Conservation (phyloP, 2,888 invertebrate genomes). For the Eulithis prunata region DNA sequence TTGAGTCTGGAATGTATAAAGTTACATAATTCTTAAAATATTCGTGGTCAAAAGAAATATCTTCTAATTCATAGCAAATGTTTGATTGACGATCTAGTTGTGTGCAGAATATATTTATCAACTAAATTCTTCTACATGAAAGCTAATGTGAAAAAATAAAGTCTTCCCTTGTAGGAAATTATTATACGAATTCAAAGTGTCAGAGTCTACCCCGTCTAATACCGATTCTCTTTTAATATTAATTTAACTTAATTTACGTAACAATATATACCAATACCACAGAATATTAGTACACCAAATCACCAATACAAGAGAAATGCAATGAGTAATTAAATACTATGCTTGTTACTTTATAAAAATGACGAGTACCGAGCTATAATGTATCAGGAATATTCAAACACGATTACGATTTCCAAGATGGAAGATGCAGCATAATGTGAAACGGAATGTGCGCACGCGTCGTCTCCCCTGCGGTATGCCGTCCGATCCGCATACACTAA, state of each 20-base stretch:
- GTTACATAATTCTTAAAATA: slow-evolving; percentile 1
- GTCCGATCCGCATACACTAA: slow-evolving; percentile 46
- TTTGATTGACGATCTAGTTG: not conserved
- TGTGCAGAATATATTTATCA: not conserved
- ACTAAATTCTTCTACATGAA: too few species aligned
- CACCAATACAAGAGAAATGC: too few species aligned
- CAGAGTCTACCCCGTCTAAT: too few species aligned
- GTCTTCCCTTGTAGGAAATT: too few species aligned
- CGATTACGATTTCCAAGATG: slow-evolving; percentile 35
- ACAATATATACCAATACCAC: too few species aligned
- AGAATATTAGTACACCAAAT: too few species aligned
- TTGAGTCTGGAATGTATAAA: not conserved
- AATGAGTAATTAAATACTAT: too few species aligned
- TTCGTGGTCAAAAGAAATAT: not conserved
- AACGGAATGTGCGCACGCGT: slow-evolving; percentile 75
- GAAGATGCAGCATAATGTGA: slow-evolving; percentile 59
- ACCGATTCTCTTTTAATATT: too few species aligned
- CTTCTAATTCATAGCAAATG: not conserved
- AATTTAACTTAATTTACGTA: too few species aligned
- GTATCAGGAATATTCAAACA: slow-evolving; percentile 23
- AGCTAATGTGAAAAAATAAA: too few species aligned
- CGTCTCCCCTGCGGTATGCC: slow-evolving; percentile 71
- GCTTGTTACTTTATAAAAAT: too few species aligned
- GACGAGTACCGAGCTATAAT: not conserved
- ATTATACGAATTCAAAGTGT: too few species aligned